A percentile compares a stretch with the other conserved stretches of the same genome.
phyloP scores from a whole-genome alignment of 1,140 invertebrate species.

The Whitmania pigra region DNA sequence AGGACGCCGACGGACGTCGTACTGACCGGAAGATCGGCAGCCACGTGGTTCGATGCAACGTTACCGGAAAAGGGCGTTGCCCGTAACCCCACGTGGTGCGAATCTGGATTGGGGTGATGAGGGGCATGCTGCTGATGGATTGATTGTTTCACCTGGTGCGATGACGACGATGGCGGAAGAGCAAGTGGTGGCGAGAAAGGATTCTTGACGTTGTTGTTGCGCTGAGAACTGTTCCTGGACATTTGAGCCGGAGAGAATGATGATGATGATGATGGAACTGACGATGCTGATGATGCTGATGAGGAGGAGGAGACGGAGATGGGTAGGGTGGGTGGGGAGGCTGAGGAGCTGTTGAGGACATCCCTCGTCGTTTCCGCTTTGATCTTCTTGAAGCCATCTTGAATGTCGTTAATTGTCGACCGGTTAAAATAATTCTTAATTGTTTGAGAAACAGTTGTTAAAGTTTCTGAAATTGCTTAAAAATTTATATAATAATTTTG shows the following conservation, averaged over 20 bases:
- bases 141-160: no score
- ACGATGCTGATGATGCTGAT: constrained; percentile 38
- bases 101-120: no score
- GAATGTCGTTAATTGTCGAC: constrained; percentile 28
- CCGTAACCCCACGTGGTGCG: no score
- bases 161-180: no score
- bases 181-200: no score
- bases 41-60: no score
- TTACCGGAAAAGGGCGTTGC: no score
- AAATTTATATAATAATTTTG: no score
- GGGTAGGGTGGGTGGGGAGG: background rate
- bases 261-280: no score
- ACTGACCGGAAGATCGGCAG: background rate
- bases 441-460: background rate
- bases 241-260: constrained; percentile 38
- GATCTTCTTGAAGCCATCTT: constrained; percentile 90
- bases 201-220: no score
- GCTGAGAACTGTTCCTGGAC: no score
- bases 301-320: constrained; percentile 22
- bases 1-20: background rate
- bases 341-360: background rate
- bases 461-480: background rate
- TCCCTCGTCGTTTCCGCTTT: constrained; percentile 59
- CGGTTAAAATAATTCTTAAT: background rate
- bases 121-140: no score